These are phyloP conservation scores for Carterocephalus palaemon DNA, from an alignment of 2,888 invertebrate genomes.

Conservation along the genomic window DNA sequence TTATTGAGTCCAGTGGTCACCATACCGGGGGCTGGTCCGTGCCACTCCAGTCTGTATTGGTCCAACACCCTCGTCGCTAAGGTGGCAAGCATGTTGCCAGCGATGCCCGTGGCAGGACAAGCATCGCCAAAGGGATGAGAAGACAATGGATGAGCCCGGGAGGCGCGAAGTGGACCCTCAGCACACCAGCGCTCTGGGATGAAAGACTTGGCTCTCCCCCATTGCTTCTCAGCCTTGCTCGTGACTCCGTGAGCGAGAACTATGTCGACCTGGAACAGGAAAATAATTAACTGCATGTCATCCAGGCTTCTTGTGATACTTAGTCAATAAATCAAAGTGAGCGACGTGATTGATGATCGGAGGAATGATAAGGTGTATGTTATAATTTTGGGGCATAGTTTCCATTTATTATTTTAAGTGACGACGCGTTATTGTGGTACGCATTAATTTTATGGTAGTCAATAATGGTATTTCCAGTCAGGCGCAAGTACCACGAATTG, in stretches of 20 bases:
- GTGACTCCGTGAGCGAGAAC: slow-evolving; percentile 66
- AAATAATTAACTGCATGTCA: no score
- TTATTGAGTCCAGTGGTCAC: slow-evolving; percentile 59
- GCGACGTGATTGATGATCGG: slow-evolving; percentile 2
- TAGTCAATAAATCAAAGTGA: slow-evolving; percentile 3
- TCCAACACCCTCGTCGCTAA: slow-evolving; percentile 54
- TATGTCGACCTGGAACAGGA: slow-evolving; percentile 58
- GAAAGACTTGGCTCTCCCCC: slow-evolving; percentile 62
- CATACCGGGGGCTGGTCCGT: slow-evolving; percentile 55
- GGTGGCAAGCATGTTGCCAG: slow-evolving; percentile 51
- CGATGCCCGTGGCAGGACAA: slow-evolving; percentile 59
- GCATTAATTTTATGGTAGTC: no score
- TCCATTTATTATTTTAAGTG: not conserved
- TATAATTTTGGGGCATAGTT: slow-evolving; percentile 1
- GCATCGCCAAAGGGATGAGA: slow-evolving; percentile 61
- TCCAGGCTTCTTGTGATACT: not conserved
- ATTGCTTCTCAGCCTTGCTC: slow-evolving; percentile 61
- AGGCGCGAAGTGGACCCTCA: slow-evolving; percentile 55
- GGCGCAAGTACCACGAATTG: no score
- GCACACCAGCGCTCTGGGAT: slow-evolving; percentile 67
- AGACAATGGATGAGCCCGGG: slow-evolving; percentile 56
- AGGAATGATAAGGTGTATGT: slow-evolving; percentile 1
- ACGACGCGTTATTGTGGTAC: not conserved
- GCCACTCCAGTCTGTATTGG: slow-evolving; percentile 69
- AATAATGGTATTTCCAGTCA: no score